Percentiles rank a stretch among this genome's conserved stretches.
phyloP scores from a whole-genome alignment of 1,140 invertebrate genomes.

The Polypedilum vanderplanki region DNA sequence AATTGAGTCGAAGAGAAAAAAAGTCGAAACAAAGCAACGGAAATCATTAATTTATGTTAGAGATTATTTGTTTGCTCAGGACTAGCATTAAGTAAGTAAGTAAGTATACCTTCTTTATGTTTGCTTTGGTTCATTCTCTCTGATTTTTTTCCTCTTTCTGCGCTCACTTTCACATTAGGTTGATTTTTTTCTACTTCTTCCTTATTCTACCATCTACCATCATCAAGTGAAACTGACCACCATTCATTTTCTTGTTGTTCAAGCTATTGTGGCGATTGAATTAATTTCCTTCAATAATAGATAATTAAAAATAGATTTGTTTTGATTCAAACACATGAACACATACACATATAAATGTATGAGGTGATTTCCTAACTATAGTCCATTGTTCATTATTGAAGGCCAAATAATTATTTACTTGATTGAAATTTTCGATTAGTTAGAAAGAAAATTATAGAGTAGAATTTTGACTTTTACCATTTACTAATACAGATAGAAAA shows the following conservation, averaged over 20 bases:
- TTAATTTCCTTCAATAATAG: slow-evolving; percentile 29
- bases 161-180: neutral
- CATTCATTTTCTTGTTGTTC: neutral
- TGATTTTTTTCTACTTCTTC: neutral
- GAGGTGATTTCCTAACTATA: no score
- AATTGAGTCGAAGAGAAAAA: neutral
- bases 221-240: no score
- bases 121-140: neutral
- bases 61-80: slow-evolving; percentile 27
- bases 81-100: neutral
- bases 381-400: no score
- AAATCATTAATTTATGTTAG: slow-evolving; percentile 28
- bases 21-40: slow-evolving; percentile 15
- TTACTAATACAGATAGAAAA: no score
- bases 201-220: neutral
- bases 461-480: no score
- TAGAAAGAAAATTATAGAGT: no score
- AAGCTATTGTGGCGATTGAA: slow-evolving; percentile 2
- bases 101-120: neutral
- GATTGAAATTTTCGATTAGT: no score
- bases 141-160: slow-evolving; percentile 21
- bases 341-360: no score
- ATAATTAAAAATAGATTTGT: slow-evolving; percentile 28
- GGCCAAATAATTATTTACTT: no score
- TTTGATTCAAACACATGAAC: neutral